A percentile compares a stretch with the other conserved stretches of the same genome.
Conservation (phyloP, 2,797 vertebrate genomes). For the Fistularia tabacaria region DNA sequence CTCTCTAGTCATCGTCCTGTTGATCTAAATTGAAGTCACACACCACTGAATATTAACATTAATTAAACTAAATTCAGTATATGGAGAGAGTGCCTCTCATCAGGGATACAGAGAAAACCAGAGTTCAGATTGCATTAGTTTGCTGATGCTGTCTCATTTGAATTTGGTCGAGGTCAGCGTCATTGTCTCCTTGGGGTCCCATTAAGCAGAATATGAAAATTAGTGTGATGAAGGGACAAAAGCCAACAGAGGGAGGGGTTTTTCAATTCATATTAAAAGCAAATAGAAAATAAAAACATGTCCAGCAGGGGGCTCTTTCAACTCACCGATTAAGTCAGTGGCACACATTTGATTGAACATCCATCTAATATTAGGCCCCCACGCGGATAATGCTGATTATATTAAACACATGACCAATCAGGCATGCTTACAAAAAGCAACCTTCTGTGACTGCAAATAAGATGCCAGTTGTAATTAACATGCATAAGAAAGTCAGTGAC, state of each 20-base stretch:
- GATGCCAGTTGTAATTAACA: too few relatives aligned
- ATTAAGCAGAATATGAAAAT: conserved; percentile 52
- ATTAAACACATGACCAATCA: conserved; percentile 12
- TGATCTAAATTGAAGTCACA: conserved; percentile 48
- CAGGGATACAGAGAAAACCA: conserved; percentile 8
- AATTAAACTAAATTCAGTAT: conserved; percentile 44
- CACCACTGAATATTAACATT: conserved; percentile 45
- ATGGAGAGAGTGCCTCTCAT: conserved; percentile 28
- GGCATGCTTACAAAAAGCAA: conserved; percentile 26
- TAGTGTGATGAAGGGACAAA: conserved; percentile 36
- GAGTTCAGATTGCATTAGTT: conserved; percentile 40
- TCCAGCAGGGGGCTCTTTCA: conserved; percentile 72
- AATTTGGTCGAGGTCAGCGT: conserved; percentile 50
- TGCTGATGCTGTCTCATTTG: conserved; percentile 39
- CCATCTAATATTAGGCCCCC: conserved; percentile 35
- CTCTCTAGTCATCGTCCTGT: conserved; percentile 31
- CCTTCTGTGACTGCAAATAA: neutral
- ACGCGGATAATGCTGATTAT: conserved; percentile 17
- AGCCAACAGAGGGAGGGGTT: conserved; percentile 34
- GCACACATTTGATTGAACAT: conserved; percentile 12
- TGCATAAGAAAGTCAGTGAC: neutral
- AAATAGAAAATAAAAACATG: conserved; percentile 23
- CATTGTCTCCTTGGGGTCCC: conserved; percentile 36
- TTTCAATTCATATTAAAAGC: conserved; percentile 16
- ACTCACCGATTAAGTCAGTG: conserved; percentile 61